These are phyloP conservation scores for Alligator sinensis DNA, from an alignment of 2,113 vertebrate genomes.

Conservation along the genomic window DNA sequence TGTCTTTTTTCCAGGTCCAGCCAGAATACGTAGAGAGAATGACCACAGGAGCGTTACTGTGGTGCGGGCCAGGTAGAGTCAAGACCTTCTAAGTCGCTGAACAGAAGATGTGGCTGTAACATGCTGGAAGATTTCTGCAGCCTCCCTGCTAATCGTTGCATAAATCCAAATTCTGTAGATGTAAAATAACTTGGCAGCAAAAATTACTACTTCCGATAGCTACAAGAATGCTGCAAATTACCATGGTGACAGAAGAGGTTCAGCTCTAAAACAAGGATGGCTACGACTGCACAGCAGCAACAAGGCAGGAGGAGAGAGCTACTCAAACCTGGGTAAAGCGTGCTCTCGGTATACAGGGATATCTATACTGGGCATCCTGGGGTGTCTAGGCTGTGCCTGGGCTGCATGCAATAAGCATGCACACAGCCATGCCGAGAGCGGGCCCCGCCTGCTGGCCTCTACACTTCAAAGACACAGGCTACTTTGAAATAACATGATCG, in stretches of 20 bases:
- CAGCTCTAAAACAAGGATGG: not conserved
- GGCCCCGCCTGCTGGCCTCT: not conserved
- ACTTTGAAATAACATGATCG: slow-evolving; percentile 9
- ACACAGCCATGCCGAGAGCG: not conserved
- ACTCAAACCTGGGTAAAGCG: not conserved
- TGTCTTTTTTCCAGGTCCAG: no score
- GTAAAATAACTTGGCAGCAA: not conserved
- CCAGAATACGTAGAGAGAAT: not conserved
- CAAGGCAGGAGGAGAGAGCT: not conserved
- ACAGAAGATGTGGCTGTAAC: not conserved
- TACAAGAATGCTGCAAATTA: not conserved
- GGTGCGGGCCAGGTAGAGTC: no score
- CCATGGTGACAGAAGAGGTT: not conserved
- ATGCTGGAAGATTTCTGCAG: not conserved
- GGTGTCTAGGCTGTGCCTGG: not conserved
- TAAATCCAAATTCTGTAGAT: not conserved
- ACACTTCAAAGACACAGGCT: slow-evolving; percentile 15
- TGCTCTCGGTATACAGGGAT: not conserved
- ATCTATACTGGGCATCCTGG: not conserved
- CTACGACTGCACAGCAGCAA: not conserved
- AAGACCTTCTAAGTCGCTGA: not conserved
- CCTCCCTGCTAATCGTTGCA: not conserved
- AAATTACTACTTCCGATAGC: not conserved
- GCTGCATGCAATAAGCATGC: no score
- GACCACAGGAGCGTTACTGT: no score